phyloP scores from a whole-genome alignment of 1,140 invertebrate species.

The Trialeurodes vaporariorum region DNA sequence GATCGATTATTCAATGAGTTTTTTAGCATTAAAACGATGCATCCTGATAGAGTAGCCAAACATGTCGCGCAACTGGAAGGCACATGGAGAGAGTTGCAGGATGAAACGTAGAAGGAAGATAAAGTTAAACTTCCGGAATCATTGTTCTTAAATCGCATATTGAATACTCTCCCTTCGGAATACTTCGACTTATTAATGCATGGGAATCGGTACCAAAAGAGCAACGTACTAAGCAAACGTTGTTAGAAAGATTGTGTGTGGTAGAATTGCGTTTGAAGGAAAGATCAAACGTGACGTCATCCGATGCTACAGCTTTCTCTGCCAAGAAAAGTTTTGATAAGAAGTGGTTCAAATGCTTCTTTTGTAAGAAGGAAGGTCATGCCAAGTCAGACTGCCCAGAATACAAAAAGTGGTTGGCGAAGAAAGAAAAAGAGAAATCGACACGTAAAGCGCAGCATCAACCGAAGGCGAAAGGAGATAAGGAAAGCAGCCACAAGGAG shows the following conservation, averaged over 20 bases:
- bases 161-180: slow-evolving; percentile 21
- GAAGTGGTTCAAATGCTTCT: background rate
- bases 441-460: no score
- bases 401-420: no score
- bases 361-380: slow-evolving; percentile 8
- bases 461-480: no score
- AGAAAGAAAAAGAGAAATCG: no score
- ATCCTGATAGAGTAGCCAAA: slow-evolving; percentile 22
- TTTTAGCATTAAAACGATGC: slow-evolving; percentile 24
- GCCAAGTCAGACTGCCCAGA: slow-evolving; percentile 7
- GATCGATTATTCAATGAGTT: slow-evolving; percentile 26
- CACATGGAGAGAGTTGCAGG: slow-evolving; percentile 24
- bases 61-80: slow-evolving; percentile 24
- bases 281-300: no score
- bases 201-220: slow-evolving; percentile 23
- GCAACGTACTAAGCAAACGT: background rate
- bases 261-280: background rate
- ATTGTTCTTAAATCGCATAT: slow-evolving; percentile 22
- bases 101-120: slow-evolving; percentile 23
- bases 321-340: background rate
- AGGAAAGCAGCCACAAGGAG: background rate
- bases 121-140: slow-evolving; percentile 21
- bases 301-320: background rate
- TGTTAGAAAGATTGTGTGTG: background rate
- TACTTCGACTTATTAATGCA: slow-evolving; percentile 24